Evolutionary conservation across 2,888 invertebrate genomes (phyloP).

Genomic region (Altica lythri): DNA sequence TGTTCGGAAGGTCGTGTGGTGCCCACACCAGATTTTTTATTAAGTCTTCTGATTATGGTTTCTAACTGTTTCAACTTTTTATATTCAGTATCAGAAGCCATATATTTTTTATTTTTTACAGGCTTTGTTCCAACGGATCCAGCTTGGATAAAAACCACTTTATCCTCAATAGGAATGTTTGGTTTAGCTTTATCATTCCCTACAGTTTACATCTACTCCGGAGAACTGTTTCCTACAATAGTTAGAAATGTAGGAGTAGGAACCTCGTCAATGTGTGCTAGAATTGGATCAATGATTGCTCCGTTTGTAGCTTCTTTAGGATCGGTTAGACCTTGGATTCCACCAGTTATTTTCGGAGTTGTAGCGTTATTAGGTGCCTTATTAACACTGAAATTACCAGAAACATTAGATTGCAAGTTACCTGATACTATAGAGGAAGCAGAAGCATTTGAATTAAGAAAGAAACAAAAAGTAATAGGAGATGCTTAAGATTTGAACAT

Average conservation of each 20-base stretch:
- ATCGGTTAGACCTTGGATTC: slow-evolving; percentile 63
- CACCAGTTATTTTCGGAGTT: slow-evolving; percentile 71
- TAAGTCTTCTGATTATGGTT: too few relatives aligned
- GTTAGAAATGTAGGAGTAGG: slow-evolving; percentile 87
- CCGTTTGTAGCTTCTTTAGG: slow-evolving; percentile 77
- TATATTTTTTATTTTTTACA: slow-evolving; percentile 21
- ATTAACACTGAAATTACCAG: slow-evolving; percentile 73
- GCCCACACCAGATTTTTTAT: too few relatives aligned
- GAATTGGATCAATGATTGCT: slow-evolving; percentile 84
- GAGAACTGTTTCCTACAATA: slow-evolving; percentile 88
- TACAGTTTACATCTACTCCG: slow-evolving; percentile 84
- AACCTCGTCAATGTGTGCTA: slow-evolving; percentile 80
- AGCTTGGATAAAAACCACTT: slow-evolving; percentile 62
- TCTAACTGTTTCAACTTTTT: too few relatives aligned
- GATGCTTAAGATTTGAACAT: too few relatives aligned
- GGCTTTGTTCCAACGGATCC: slow-evolving; percentile 60
- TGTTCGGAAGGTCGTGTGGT: too few relatives aligned
- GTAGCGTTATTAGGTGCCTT: slow-evolving; percentile 71
- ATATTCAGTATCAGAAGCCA: too few relatives aligned
- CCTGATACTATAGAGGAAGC: slow-evolving; percentile 84
- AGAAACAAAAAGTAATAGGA: slow-evolving; percentile 2
- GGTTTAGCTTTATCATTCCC: slow-evolving; percentile 84
- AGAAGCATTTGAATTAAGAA: slow-evolving; percentile 55
- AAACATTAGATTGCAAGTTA: slow-evolving; percentile 75
- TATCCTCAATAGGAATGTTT: slow-evolving; percentile 77